phyloP scores from a whole-genome alignment of 2,888 invertebrate species.

The Zele albiditarsus region DNA sequence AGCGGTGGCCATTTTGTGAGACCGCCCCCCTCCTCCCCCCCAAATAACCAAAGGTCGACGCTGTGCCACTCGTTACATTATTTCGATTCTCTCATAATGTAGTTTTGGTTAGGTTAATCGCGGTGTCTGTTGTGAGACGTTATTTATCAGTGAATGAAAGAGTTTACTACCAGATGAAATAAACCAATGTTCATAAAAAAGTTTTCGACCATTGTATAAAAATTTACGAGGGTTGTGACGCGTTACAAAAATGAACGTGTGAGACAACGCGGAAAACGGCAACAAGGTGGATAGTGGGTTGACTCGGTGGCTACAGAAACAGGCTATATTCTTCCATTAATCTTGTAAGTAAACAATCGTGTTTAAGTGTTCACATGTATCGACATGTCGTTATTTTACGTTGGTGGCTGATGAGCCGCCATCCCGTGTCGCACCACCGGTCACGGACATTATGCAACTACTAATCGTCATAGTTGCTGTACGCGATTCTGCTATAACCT shows the following conservation, averaged over 20 bases:
- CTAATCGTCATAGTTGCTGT: conserved; percentile 35
- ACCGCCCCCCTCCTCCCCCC: too few relatives aligned
- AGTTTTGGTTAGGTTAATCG: conserved; percentile 70
- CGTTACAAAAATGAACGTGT: conserved; percentile 38
- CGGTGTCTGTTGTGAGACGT: conserved; percentile 51
- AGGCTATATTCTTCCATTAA: conserved; percentile 61
- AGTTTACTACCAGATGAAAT: conserved; percentile 8
- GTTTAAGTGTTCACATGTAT: conserved; percentile 8
- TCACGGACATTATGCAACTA: conserved; percentile 54
- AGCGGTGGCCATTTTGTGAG: conserved; percentile 66
- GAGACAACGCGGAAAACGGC: conserved; percentile 37
- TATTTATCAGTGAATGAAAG: conserved; percentile 63
- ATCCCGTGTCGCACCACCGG: conserved; percentile 42
- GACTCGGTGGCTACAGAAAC: conserved; percentile 35
- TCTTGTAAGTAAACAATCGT: conserved; percentile 52
- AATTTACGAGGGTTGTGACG: conserved; percentile 9
- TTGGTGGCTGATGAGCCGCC: background rate
- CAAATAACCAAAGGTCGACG: conserved; percentile 71
- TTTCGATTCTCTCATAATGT: conserved; percentile 58
- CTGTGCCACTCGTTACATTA: conserved; percentile 56
- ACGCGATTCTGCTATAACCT: conserved; percentile 59
- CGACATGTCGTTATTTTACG: background rate
- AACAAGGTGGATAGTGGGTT: conserved; percentile 23
- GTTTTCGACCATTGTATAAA: conserved; percentile 37
- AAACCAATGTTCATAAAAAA: conserved; percentile 4